phyloP scores from a whole-genome alignment of 2,888 invertebrate genomes.

The Aporophyla nigra region DNA sequence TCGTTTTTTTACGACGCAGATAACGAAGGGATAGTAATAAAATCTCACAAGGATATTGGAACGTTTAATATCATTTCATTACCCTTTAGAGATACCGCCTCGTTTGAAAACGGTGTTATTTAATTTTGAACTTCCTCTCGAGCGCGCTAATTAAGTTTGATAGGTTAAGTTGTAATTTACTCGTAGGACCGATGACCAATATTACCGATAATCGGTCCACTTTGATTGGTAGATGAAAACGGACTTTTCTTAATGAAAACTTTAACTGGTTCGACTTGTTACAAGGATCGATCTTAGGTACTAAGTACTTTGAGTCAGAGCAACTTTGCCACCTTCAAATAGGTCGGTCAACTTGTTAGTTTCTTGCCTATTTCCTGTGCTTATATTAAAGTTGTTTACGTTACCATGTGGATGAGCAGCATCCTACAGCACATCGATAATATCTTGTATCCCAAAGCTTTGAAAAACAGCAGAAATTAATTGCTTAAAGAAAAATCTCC shows the following conservation, averaged over 20 bases:
- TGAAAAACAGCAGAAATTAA: neutral
- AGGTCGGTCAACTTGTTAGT: neutral
- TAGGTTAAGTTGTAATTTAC: conserved; percentile 62
- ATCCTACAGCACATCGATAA: neutral
- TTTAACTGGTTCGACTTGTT: conserved; percentile 44
- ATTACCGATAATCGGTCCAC: conserved; percentile 40
- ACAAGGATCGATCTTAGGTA: conserved; percentile 9
- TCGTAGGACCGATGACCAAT: conserved; percentile 24
- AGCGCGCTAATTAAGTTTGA: conserved; percentile 66
- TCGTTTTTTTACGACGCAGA: conserved; percentile 50
- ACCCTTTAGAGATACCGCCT: conserved; percentile 58
- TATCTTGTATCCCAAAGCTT: too few species aligned
- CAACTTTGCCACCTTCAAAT: conserved; percentile 1
- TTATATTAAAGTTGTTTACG: neutral
- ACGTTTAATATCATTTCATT: conserved; percentile 55
- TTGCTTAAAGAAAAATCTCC: neutral
- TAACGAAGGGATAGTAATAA: conserved; percentile 57
- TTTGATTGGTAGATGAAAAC: conserved; percentile 56
- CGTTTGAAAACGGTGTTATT: conserved; percentile 55
- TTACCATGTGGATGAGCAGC: conserved; percentile 11
- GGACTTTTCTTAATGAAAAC: conserved; percentile 55
- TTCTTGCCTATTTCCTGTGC: conserved; percentile 13
- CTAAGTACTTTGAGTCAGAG: neutral
- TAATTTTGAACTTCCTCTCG: conserved; percentile 66
- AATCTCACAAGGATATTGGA: conserved; percentile 61